Evolutionary conservation across 2,888 invertebrate species (phyloP).

Genomic region (Maniola hyperantus): DNA sequence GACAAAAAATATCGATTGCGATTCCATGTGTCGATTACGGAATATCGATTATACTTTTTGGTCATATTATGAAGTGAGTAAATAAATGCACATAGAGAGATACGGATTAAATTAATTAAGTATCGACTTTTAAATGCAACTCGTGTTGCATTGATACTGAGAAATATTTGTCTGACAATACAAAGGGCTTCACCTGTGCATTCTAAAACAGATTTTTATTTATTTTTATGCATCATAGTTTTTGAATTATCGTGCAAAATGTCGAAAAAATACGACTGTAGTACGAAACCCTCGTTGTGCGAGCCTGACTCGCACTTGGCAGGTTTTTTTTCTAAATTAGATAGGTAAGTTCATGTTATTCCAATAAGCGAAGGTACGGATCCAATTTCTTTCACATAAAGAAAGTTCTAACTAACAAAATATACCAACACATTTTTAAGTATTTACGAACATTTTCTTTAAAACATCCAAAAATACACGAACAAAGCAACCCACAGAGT

Average conservation of each 20-base stretch:
- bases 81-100: neutral
- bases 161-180: too few species aligned
- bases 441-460: constrained; percentile 18
- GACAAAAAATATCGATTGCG: constrained; percentile 66
- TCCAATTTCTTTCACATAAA: neutral
- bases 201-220: too few species aligned
- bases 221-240: too few species aligned
- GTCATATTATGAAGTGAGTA: neutral
- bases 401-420: constrained; percentile 2
- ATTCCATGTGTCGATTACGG: constrained; percentile 51
- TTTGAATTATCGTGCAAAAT: too few species aligned
- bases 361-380: neutral
- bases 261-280: too few species aligned
- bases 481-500: constrained; percentile 22
- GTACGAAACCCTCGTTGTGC: too few species aligned
- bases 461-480: constrained; percentile 19
- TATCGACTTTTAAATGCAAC: neutral
- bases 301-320: too few species aligned
- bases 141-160: neutral
- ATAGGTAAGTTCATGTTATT: too few species aligned
- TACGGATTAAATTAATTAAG: neutral
- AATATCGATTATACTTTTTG: constrained; percentile 39
- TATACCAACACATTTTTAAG: neutral
- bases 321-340: too few species aligned
- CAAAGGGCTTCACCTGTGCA: too few species aligned